Conservation (phyloP, 2,888 invertebrate genomes). For the Athalia circularis region DNA sequence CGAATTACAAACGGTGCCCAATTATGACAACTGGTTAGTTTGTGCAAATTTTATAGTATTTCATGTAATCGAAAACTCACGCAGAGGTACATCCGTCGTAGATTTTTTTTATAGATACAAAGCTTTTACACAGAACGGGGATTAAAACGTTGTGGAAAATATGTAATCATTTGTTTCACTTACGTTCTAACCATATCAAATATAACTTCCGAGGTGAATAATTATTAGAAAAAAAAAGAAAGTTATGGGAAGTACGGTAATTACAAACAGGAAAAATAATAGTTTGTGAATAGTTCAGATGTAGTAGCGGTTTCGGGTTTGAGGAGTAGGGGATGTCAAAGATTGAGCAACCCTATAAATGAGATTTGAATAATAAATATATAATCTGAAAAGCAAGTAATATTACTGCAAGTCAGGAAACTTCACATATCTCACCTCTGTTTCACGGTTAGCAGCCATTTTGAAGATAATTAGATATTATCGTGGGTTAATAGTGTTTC, state of each 20-base stretch:
- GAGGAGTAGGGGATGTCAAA: neutral
- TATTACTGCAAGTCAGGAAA: neutral
- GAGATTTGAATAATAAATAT: conserved; percentile 34
- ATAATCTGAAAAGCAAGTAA: neutral
- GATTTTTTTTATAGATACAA: too few relatives aligned
- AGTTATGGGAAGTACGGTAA: too few relatives aligned
- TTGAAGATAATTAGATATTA: conserved; percentile 28
- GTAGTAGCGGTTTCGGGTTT: neutral
- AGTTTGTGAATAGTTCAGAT: neutral
- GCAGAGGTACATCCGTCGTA: too few relatives aligned
- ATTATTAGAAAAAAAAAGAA: too few relatives aligned
- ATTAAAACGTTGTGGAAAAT: too few relatives aligned
- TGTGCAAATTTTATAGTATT: neutral
- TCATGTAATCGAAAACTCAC: too few relatives aligned
- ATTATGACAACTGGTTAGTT: conserved; percentile 9
- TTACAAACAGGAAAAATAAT: neutral
- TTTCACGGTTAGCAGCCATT: conserved; percentile 48
- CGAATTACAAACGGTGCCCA: neutral
- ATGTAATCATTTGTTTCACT: too few relatives aligned
- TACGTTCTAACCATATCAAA: too few relatives aligned
- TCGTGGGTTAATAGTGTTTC: conserved; percentile 3
- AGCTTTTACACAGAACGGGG: too few relatives aligned
- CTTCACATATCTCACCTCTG: conserved; percentile 42
- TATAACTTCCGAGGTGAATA: too few relatives aligned
- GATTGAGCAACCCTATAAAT: neutral